A percentile compares a stretch with the other conserved stretches of the same genome.
Conservation (phyloP, 2,113 vertebrate species). For the Nannospalax galili region DNA sequence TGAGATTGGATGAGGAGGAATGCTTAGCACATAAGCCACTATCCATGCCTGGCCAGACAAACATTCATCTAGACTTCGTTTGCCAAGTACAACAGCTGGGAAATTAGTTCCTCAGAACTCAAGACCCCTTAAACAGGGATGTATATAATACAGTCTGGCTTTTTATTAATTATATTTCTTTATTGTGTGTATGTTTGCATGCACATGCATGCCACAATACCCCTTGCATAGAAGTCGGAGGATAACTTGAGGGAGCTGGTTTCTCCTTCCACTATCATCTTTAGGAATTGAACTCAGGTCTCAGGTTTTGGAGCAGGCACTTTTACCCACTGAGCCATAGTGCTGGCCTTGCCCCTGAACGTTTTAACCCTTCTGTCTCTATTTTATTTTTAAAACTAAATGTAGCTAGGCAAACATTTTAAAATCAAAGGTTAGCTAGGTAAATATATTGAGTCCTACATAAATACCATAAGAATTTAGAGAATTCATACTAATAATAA, state of each 20-base stretch:
- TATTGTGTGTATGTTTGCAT: too few species aligned
- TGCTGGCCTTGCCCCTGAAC: neutral
- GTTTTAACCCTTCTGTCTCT: neutral
- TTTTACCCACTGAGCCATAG: too few species aligned
- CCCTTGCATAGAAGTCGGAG: too few species aligned
- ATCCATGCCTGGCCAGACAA: neutral
- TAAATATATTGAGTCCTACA: conserved; percentile 23
- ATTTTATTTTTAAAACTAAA: neutral
- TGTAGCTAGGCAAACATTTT: conserved; percentile 11
- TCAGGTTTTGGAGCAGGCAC: too few species aligned
- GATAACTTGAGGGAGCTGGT: too few species aligned
- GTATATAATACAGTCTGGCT: neutral
- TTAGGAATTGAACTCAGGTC: too few species aligned
- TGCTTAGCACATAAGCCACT: neutral
- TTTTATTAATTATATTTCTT: neutral
- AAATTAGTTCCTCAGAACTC: conserved; percentile 8
- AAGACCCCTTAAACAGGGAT: neutral
- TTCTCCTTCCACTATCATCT: too few species aligned
- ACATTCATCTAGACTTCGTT: neutral
- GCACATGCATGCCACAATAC: too few species aligned
- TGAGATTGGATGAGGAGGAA: neutral
- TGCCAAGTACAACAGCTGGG: neutral
- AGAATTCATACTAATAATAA: neutral
- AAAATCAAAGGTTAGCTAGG: neutral
- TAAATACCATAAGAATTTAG: neutral